These are phyloP conservation scores for Rhagoletis zephyria DNA, from an alignment of 1,140 invertebrate genomes.

Conservation along the genomic window DNA sequence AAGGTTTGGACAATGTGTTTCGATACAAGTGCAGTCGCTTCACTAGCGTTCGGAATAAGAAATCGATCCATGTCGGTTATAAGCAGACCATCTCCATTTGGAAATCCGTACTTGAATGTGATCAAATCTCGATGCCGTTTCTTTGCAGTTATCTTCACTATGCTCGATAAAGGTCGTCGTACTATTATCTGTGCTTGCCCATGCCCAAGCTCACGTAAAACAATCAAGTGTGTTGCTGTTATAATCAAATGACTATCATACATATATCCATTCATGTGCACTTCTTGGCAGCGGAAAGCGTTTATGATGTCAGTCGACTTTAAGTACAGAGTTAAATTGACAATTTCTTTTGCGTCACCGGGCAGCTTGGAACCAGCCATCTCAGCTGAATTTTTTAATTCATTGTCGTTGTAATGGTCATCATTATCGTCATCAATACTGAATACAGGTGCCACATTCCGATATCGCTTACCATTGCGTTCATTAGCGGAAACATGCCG, in stretches of 20 bases:
- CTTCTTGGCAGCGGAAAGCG: slow-evolving; percentile 92
- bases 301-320: slow-evolving; percentile 88
- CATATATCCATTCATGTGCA: slow-evolving; percentile 89
- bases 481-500: slow-evolving; percentile 86
- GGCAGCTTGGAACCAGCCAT: slow-evolving; percentile 58
- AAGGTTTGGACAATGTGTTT: slow-evolving; percentile 76
- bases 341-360: slow-evolving; percentile 79
- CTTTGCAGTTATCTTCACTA: slow-evolving; percentile 96
- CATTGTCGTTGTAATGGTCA: slow-evolving; percentile 66
- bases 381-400: slow-evolving; percentile 60
- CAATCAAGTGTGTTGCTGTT: slow-evolving; percentile 89
- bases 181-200: slow-evolving; percentile 88
- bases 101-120: slow-evolving; percentile 84
- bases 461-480: slow-evolving; percentile 88
- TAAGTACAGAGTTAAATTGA: slow-evolving; percentile 81
- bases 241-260: slow-evolving; percentile 90
- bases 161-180: slow-evolving; percentile 86
- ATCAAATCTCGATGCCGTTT: slow-evolving; percentile 94
- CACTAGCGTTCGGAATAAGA: slow-evolving; percentile 90
- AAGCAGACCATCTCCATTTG: slow-evolving; percentile 68
- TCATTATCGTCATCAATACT: slow-evolving; percentile 95
- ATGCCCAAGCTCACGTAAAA: slow-evolving; percentile 86
- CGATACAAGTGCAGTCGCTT: slow-evolving; percentile 81
- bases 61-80: slow-evolving; percentile 90
- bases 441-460: slow-evolving; percentile 93